Evolutionary conservation across 2,113 vertebrate genomes (phyloP), one percentile per base, ranked within the genome.

Genomic region (Zosterops borbonicus): DNA sequence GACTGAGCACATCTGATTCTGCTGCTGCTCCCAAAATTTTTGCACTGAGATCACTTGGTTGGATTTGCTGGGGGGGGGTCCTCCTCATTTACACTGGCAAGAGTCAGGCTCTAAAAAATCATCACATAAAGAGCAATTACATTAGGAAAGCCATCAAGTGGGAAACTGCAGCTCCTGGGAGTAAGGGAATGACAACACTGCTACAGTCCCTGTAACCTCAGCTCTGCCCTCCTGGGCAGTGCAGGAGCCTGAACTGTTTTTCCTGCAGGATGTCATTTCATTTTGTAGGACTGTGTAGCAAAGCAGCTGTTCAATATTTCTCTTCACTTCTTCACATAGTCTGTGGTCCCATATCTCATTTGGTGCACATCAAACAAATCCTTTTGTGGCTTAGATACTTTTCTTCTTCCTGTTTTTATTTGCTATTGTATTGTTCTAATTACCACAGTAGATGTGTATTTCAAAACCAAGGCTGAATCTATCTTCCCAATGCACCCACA

Each of bases 341-440:
- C 83, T 94, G 92, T 89, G 94, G 92, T 89, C 92, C 94, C 94
- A 62, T 65, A 94, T 92, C 95, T 97, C 94, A 95, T 96, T 95
- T 96, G 95, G 86, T 94, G 88, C 90, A 93, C 90, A 96, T 87
- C 90, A 95, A 68, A 87, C 46, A 87, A 94, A 92, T 87, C 95
- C 90, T 95, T 97, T 49, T 81, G 88, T 89, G 93, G 76, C 41
- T 92, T 65, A 89, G 69, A 83, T 93, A 58, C 73, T 90, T 89
- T 74, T 81, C 78, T 85, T 50, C 92, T 94, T 90, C 83, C 79
- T 89, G 83, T 82, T 95, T 96, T 94, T 89, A 93, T 96, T 96
- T 93, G 88, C 86, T 58, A 6, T 84, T 89, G 41, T 60, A 39
- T 68, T 89, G 85, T 71, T 89, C 83, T 96, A 87, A 96, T 96